Conservation (phyloP, 2,113 vertebrate genomes). For the Halcyon malimbica region DNA sequence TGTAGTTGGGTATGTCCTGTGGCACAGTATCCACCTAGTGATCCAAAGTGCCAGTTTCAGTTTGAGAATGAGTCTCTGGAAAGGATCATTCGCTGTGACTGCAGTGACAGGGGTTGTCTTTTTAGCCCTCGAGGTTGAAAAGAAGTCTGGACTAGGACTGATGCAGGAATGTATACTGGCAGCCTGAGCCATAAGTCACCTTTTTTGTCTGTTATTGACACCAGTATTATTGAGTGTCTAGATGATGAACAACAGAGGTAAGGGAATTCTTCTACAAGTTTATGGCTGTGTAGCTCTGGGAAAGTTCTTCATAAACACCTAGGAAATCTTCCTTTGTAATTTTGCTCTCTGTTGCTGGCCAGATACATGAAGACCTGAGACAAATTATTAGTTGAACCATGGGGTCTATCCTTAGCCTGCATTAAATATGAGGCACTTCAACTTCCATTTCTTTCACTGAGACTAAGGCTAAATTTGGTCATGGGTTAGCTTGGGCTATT, state of each 20-base stretch:
- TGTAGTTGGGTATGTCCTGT: neutral
- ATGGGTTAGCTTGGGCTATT: neutral
- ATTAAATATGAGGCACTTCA: neutral
- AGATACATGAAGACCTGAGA: neutral
- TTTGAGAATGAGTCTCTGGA: neutral
- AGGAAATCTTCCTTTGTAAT: neutral
- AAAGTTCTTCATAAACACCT: neutral
- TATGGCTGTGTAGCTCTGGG: neutral
- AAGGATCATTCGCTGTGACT: neutral
- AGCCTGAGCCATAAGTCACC: neutral
- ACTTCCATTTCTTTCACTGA: neutral
- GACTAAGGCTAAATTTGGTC: neutral
- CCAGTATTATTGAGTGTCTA: neutral
- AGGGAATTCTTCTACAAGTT: neutral
- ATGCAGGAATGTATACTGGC: neutral
- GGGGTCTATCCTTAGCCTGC: neutral
- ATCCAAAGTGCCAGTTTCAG: neutral
- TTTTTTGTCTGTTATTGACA: neutral
- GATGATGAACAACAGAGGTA: neutral
- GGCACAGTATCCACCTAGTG: neutral
- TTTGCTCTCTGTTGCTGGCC: neutral
- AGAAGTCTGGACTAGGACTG: neutral
- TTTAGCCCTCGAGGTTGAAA: neutral
- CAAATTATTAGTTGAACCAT: neutral
- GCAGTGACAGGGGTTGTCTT: neutral